Base-by-base conservation (phyloP, 92 coral and sea anemone genomes). In the Zoanthus sansibaricus region DNA sequence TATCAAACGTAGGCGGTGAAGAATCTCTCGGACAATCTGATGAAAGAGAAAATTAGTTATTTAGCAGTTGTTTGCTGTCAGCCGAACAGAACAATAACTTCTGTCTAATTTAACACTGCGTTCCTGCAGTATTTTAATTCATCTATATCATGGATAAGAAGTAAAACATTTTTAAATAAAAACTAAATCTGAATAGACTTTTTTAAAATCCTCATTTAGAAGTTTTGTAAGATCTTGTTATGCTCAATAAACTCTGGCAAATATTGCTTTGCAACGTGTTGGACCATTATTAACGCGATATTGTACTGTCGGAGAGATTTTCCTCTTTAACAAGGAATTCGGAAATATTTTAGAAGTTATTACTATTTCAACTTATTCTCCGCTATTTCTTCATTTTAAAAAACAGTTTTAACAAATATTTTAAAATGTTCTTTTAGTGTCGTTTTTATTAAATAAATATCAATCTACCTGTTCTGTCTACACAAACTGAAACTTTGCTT, bases 21-120 rank as follows among this genome's bases (percentile, higher is more conserved):
- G 85, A 80, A 32, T 80, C 85, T 0, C 85, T 80, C 66, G 85
- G 37, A 47, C 85, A 64, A 80, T 66, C 85, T 80, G 47, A 20
- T 44, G 46, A 13, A 69, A 1, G 74, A 9, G 31, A 69, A 69
- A 10, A 21, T 31, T 1, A 7, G 55, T 2, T 49, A 47, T 46
- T 64, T 37, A 80, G 75, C 75, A 80, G 73, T 45, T 80, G 85
- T 56, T 78, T 2, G 33, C 61, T 42, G 56, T 46, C 70, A 1
- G 45, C 11, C 84, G 21, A 55, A 18, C 56, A 18, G 56, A 66
- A 20, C 21, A 10, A 66, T 48, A 25, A 45, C 20, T 18, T 30
- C 31, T 64, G 20, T 18, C 15, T 11, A 67, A 32, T 59, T 14
- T 6, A 20, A 8, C 12, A 47, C 61, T 47, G 58, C 9, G 13